phyloP scores from a whole-genome alignment of 2,113 vertebrate species.

The Carollia perspicillata region DNA sequence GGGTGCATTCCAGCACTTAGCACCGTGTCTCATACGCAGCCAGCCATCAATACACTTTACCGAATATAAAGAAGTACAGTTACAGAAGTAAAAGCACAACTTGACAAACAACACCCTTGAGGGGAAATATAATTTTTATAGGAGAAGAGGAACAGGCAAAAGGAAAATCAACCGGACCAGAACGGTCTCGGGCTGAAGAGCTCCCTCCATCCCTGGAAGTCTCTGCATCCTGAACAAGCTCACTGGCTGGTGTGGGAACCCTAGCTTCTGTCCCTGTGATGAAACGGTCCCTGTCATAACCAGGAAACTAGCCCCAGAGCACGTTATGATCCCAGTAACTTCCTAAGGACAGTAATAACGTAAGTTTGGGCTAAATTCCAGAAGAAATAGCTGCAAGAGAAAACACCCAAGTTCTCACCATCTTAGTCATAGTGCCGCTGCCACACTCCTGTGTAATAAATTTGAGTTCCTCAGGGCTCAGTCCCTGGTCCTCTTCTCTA shows the following conservation, averaged over 20 bases:
- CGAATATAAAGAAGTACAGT: neutral
- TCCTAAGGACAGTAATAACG: neutral
- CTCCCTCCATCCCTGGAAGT: neutral
- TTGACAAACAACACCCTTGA: neutral
- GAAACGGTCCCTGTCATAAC: neutral
- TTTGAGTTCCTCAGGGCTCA: neutral
- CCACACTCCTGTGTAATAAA: neutral
- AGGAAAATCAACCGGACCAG: neutral
- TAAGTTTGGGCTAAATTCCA: neutral
- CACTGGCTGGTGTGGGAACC: neutral
- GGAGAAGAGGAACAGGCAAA: neutral
- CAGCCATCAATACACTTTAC: neutral
- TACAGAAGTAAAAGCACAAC: neutral
- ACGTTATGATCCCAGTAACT: neutral
- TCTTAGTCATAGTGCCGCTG: neutral
- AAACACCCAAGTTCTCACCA: neutral
- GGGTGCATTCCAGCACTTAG: neutral
- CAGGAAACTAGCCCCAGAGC: neutral
- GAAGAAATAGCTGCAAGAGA: neutral
- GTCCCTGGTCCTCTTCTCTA: neutral
- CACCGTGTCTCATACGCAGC: neutral
- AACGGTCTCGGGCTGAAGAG: neutral
- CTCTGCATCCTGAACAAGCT: neutral
- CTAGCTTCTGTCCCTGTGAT: neutral
- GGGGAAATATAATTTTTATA: neutral